A percentile compares a stretch with the other conserved stretches of the same genome.
Conservation (phyloP, 2,797 vertebrate species). For the Salarias fasciatus region DNA sequence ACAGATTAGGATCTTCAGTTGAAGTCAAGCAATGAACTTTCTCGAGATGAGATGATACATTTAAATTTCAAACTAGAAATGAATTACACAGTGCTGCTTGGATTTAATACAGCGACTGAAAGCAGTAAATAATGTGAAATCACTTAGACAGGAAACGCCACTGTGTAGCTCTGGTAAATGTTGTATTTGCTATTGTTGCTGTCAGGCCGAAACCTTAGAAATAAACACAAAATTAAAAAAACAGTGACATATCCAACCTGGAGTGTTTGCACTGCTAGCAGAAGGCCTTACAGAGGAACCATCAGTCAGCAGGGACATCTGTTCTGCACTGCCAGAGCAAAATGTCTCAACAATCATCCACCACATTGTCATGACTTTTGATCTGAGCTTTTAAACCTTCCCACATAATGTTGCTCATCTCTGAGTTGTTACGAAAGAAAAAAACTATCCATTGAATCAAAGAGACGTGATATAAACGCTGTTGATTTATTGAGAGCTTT, state of each 20-base stretch:
- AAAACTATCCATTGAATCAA: too few relatives aligned
- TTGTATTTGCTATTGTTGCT: too few relatives aligned
- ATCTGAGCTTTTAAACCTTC: conserved; percentile 18
- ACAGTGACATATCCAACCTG: not conserved
- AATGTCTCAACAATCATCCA: conserved; percentile 22
- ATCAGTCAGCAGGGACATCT: conserved; percentile 32
- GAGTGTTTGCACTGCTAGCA: not conserved
- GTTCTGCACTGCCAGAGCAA: conserved; percentile 18
- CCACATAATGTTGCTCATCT: not conserved
- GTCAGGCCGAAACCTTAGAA: not conserved
- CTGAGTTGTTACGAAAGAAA: too few relatives aligned
- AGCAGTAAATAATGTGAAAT: too few relatives aligned
- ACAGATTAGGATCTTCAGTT: conserved; percentile 59
- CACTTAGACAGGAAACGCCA: not conserved
- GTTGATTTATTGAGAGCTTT: not conserved
- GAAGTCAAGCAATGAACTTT: conserved; percentile 43
- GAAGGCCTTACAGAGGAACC: conserved; percentile 7
- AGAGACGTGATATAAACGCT: not conserved
- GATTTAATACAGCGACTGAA: conserved; percentile 8
- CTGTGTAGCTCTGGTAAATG: not conserved
- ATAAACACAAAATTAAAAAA: too few relatives aligned
- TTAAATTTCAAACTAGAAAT: conserved; percentile 17
- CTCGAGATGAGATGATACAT: conserved; percentile 39
- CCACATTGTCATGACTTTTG: conserved; percentile 33
- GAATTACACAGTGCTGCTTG: conserved; percentile 22